Evolutionary conservation across 2,888 invertebrate genomes (phyloP), one percentile per base, ranked within the genome.

Genomic region (Melanophora roralis): DNA sequence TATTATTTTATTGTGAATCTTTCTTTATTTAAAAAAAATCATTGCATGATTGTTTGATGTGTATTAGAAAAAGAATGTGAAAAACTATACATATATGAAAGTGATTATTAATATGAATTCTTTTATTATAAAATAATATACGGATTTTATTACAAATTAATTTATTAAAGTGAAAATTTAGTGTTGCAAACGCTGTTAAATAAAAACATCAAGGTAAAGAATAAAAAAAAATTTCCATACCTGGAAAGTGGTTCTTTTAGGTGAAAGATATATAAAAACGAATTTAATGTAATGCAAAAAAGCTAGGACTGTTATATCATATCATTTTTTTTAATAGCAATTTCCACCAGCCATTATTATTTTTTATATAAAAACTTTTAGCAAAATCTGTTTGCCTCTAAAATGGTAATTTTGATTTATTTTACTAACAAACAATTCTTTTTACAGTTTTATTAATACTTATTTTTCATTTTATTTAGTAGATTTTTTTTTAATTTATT

Each of bases 171-270:
- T 23, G 12, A n/a, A 49, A 49, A 21, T 11, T 11, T 3, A 16
- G 6, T 11, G n/a, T 23, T n/a, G 21, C 23, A n/a, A 49, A 23
- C 23, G 5, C 21, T n/a, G 49, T 49, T 21, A 49, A 49, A 23
- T 12, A 7, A 27, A 1, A 49, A 49, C 23, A 23, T 49, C 14
- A 34, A 47, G 12, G 12, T 12, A 40, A 34, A n/a, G 14, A 34
- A 32, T 9, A 67, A 55, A 9, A n/a, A 9, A 32, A 81, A 27
- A 27, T 27, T 94, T 94, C 95, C 94, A 95, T 95, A 95, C 94
- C 94, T 95, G 94, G 93, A 94, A 94, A 94, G 94, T 93, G 94
- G 93, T 94, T 93, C 86, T 87, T 84, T 86, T 86, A 86, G 87
- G 86, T 87, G 86, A 87, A 85, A 87, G 86, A 87, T 86, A 86